Base-by-base conservation (phyloP, 2,797 vertebrate species). In the Hippoglossus hippoglossus region DNA sequence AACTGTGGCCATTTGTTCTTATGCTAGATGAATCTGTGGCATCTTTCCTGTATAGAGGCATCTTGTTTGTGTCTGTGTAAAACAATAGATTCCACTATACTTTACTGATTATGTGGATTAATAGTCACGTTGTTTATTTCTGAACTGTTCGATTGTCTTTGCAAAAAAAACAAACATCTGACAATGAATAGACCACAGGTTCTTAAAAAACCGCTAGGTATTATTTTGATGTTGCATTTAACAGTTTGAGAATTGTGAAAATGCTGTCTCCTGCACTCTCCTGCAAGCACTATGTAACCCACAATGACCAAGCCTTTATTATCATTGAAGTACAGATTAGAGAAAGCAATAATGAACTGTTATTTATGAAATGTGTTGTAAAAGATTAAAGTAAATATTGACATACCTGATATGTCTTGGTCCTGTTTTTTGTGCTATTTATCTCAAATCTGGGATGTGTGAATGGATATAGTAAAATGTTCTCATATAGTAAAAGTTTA, bases 291-390 rank as follows among this genome's bases (percentile, higher is more conserved):
- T 88, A 80, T 79, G 81, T 88, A 85, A 85, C 75, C 79, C 64
- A 67, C 64, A 53, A 85, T 77, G 84, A 86, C 75, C 84, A 85
- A 81, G 77, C 73, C 77, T 79, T 73, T 85, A 71, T 89, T 88
- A 77, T 80, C 46, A 77, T 88, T 90, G 75, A 87, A 82, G 82
- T 82, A 83, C 89, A 75, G 79, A 90, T 90, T 83, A 92, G 81
- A 85, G 44, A 88, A 88, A 90, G 91, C 87, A 93, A 93, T 93
- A 93, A 93, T 77, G 53, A 88, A 77, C 67, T 88, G 82, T 83
- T 93, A 92, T 94, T 94, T 92, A 92, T 93, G 84, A 93, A 86
- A 87, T 87, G 91, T 93, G 85, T 84, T 88, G 90, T 94, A 89
- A 89, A 94, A 91, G 71, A 93, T 89, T 90, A 94, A 93, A 89